Evolutionary conservation across 2,888 invertebrate species (phyloP).

Genomic region (Zonitis immaculata): DNA sequence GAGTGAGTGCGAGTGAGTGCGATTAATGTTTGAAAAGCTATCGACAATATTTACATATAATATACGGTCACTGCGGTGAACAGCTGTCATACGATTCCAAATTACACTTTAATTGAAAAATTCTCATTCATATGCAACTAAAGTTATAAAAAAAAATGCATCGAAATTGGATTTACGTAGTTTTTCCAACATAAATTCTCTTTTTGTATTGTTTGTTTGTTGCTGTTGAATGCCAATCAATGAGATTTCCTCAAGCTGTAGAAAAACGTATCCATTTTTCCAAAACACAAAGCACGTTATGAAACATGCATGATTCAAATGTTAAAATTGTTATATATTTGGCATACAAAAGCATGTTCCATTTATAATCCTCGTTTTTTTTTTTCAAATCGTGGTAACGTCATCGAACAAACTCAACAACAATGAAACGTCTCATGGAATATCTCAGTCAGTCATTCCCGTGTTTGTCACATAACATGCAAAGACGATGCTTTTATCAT

Average conservation of each 20-base stretch:
- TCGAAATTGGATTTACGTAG: constrained; percentile 24
- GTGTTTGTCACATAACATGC: constrained; percentile 50
- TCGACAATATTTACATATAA: constrained; percentile 1
- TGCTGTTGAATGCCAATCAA: constrained; percentile 45
- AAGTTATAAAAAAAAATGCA: constrained; percentile 45
- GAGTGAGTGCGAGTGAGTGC: no score
- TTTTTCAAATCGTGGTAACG: constrained; percentile 43
- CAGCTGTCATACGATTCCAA: constrained; percentile 44
- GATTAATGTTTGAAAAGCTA: neutral
- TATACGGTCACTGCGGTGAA: no score
- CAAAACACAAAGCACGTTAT: constrained; percentile 37
- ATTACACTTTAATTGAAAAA: constrained; percentile 51
- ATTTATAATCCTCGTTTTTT: constrained; percentile 47
- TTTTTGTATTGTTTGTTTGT: constrained; percentile 15
- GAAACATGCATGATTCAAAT: constrained; percentile 47
- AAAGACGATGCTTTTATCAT: constrained; percentile 51
- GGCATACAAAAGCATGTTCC: constrained; percentile 42
- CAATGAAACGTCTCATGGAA: constrained; percentile 47
- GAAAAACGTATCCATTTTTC: constrained; percentile 34
- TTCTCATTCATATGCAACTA: constrained; percentile 50
- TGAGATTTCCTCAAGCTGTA: constrained; percentile 29
- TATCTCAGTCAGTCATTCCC: constrained; percentile 50
- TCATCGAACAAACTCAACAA: constrained; percentile 49
- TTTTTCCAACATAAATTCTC: constrained; percentile 39
- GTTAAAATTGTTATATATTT: constrained; percentile 44